Evolutionary conservation across 2,797 vertebrate genomes (phyloP).

Genomic region (Clarias laeviceps): DNA sequence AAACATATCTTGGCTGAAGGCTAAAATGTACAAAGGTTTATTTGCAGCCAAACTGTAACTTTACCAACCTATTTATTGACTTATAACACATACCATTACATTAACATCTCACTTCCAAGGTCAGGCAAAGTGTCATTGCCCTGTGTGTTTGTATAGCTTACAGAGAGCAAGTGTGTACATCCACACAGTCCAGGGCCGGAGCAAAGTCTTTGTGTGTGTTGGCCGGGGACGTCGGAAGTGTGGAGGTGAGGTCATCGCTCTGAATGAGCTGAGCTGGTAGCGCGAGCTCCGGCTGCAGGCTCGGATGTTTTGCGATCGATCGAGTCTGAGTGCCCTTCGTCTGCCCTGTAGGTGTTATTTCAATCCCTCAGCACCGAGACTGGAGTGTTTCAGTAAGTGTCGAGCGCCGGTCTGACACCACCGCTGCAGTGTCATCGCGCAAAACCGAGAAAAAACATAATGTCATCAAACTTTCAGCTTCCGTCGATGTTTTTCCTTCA

Average conservation of each 20-base stretch:
- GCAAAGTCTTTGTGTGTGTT: slow-evolving; percentile 18
- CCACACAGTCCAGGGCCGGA: neutral
- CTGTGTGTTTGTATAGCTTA: neutral
- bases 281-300: slow-evolving; percentile 37
- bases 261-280: slow-evolving; percentile 50
- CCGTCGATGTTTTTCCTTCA: neutral
- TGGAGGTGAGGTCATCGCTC: slow-evolving; percentile 51
- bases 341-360: slow-evolving; percentile 56
- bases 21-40: neutral
- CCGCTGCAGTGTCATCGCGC: slow-evolving; percentile 25
- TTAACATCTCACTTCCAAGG: neutral
- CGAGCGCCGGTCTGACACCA: slow-evolving; percentile 31
- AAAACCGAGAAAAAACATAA: slow-evolving; percentile 9
- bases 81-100: neutral
- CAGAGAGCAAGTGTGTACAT: neutral
- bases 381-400: slow-evolving; percentile 34
- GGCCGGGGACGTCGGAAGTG: slow-evolving; percentile 11
- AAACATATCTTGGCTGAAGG: neutral
- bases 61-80: neutral
- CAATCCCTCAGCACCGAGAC: slow-evolving; percentile 29
- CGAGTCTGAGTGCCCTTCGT: slow-evolving; percentile 46
- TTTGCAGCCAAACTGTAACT: neutral
- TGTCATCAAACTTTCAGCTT: slow-evolving; percentile 13
- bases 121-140: neutral
- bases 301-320: slow-evolving; percentile 58